Evolutionary conservation across 1,140 invertebrate species (phyloP).

Genomic region (Pseudomyrmex dendroicus): DNA sequence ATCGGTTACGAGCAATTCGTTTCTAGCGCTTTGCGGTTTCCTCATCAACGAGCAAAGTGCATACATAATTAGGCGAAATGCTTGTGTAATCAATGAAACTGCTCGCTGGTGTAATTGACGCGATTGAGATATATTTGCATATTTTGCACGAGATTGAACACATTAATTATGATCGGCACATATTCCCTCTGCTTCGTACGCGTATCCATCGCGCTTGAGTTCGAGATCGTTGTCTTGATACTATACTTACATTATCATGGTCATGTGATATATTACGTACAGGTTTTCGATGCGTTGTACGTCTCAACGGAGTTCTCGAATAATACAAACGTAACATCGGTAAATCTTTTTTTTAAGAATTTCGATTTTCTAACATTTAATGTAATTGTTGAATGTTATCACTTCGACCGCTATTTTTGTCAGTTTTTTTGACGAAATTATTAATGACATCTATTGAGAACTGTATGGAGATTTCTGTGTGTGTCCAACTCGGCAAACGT

Average conservation of each 20-base stretch:
- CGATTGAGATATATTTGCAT: slow-evolving; percentile 51
- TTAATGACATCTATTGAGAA: neutral
- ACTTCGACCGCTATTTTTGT: too few species aligned
- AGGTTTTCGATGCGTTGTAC: too few species aligned
- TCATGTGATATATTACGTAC: neutral
- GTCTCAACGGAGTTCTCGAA: too few species aligned
- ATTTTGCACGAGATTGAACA: slow-evolving; percentile 5
- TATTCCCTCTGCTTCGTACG: neutral
- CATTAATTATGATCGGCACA: slow-evolving; percentile 40
- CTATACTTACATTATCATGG: neutral
- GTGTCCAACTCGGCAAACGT: neutral
- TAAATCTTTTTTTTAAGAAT: too few species aligned
- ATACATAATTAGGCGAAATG: slow-evolving; percentile 61
- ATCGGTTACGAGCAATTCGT: slow-evolving; percentile 55
- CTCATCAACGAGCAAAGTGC: slow-evolving; percentile 43
- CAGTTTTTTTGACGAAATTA: too few species aligned
- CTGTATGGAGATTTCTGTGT: neutral
- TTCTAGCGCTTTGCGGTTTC: slow-evolving; percentile 57
- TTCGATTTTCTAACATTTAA: too few species aligned
- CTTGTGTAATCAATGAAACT: slow-evolving; percentile 58
- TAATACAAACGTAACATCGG: too few species aligned
- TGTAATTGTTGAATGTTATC: too few species aligned
- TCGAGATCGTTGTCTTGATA: neutral
- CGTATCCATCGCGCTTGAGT: neutral
- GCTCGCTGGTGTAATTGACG: slow-evolving; percentile 51